These are phyloP conservation scores for Ciconia stormi DNA, from an alignment of 2,113 vertebrate species.

Conservation along the genomic window DNA sequence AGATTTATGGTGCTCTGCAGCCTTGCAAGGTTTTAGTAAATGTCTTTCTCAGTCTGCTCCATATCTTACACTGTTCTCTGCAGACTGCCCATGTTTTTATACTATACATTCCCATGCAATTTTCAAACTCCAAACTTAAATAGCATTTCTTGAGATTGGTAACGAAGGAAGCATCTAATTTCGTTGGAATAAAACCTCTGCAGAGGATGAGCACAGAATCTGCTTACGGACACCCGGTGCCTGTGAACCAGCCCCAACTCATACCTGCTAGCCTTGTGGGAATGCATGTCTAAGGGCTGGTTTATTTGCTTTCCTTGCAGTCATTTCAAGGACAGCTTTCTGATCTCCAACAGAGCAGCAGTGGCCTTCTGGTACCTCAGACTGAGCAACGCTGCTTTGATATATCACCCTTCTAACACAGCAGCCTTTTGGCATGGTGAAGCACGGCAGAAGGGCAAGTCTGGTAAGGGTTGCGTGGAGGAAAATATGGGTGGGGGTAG, in stretches of 20 bases:
- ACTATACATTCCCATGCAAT: background rate
- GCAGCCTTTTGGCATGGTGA: background rate
- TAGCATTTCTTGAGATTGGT: background rate
- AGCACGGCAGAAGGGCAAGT: background rate
- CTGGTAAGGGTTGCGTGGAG: background rate
- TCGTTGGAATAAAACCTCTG: background rate
- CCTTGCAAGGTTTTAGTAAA: background rate
- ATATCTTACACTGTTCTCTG: background rate
- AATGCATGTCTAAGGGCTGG: background rate
- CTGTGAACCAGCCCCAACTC: background rate
- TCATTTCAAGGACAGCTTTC: background rate
- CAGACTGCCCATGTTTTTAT: background rate
- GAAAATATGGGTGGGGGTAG: background rate
- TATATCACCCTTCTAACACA: background rate
- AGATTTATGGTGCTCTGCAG: background rate
- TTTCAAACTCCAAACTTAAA: background rate
- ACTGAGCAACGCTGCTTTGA: background rate
- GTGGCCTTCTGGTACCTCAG: background rate
- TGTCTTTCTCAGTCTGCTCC: background rate
- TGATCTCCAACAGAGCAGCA: background rate
- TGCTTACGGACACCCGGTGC: accelerated
- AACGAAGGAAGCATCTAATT: background rate
- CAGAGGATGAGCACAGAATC: background rate
- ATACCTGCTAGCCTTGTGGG: background rate
- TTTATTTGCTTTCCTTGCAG: background rate